phyloP scores from a whole-genome alignment of 2,888 invertebrate genomes.

The Tridacna gigas region DNA sequence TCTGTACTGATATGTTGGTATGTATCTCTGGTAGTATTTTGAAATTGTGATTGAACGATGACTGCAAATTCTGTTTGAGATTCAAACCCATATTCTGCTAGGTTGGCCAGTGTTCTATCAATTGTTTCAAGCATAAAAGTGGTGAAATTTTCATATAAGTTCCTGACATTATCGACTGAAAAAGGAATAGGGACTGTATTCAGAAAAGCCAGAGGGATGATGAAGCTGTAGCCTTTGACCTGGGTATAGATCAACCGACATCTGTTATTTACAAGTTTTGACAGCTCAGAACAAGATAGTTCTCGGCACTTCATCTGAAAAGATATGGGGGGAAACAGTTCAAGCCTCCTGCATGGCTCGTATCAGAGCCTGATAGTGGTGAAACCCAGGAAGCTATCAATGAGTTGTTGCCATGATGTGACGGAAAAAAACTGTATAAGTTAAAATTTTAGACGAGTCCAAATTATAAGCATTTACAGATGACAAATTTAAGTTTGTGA shows the following conservation, averaged over 20 bases:
- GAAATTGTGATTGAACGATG: neutral
- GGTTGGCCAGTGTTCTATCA: neutral
- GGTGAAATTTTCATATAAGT: slow-evolving; percentile 1
- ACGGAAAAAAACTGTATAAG: no score
- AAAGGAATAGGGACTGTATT: neutral
- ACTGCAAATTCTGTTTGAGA: neutral
- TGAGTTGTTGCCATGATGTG: no score
- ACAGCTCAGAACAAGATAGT: neutral
- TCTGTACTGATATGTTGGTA: neutral
- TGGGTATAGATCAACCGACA: slow-evolving; percentile 2
- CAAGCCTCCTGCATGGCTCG: no score
- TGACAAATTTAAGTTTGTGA: no score
- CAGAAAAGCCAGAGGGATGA: neutral
- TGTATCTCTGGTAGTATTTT: neutral
- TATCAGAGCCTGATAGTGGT: no score
- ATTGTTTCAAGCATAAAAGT: neutral
- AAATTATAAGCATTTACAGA: no score
- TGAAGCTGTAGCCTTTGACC: neutral
- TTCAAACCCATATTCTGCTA: neutral
- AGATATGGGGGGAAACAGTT: neutral
- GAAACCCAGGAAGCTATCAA: no score
- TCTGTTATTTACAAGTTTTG: neutral
- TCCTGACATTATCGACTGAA: neutral
- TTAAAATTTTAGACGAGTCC: no score
- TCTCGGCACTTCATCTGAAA: slow-evolving; percentile 12